These are phyloP conservation scores for Rhadina sibilatrix DNA, from an alignment of 2,113 vertebrate genomes.

Conservation along the genomic window DNA sequence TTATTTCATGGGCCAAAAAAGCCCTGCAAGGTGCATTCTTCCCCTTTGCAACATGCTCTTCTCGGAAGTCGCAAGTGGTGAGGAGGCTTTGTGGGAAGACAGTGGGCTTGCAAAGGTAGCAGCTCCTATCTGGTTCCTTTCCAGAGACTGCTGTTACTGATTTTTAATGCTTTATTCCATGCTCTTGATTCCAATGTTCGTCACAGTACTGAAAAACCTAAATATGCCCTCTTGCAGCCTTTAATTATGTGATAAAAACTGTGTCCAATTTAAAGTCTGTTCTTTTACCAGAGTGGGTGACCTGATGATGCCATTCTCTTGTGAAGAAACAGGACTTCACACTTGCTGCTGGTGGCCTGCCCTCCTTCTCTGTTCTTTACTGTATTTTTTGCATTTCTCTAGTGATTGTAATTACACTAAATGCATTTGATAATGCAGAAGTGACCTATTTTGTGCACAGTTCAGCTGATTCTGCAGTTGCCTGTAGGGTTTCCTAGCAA, in stretches of 20 bases:
- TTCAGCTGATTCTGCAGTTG: slow-evolving; percentile 25
- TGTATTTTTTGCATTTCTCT: neutral
- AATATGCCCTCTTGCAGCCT: neutral
- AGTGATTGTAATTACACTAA: slow-evolving; percentile 32
- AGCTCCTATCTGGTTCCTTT: neutral
- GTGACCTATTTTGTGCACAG: slow-evolving; percentile 42
- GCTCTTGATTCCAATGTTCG: neutral
- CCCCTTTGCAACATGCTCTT: neutral
- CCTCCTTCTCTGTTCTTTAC: neutral
- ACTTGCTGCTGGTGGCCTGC: neutral
- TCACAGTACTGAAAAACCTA: neutral
- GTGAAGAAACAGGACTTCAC: neutral
- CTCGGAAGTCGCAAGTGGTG: neutral
- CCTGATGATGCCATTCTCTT: neutral
- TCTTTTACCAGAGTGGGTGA: neutral
- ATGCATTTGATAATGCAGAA: slow-evolving; percentile 20
- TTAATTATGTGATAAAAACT: neutral
- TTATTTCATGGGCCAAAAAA: neutral
- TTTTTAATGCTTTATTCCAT: neutral
- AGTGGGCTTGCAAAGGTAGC: neutral
- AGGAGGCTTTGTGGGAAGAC: neutral
- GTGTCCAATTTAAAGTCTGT: neutral
- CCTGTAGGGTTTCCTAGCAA: neutral
- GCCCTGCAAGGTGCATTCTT: neutral
- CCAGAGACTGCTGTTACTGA: neutral